phyloP scores from a whole-genome alignment of 2,797 vertebrate species.

The Prunella strophiata region DNA sequence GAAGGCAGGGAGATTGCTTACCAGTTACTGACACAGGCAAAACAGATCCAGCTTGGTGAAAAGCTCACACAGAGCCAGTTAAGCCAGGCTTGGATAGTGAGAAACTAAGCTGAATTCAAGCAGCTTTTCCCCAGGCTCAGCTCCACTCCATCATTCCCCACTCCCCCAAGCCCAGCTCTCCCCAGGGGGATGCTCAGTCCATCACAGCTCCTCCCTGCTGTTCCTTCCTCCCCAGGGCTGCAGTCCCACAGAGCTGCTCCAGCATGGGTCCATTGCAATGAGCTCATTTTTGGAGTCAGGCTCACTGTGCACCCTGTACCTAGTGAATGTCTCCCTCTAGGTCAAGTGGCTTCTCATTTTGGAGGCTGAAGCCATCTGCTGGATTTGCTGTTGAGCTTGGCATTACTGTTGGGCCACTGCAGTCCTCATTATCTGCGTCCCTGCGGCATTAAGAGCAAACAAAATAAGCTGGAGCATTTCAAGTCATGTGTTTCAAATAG shows the following conservation, averaged over 20 bases:
- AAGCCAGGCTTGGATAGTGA: not conserved
- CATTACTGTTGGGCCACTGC: not conserved
- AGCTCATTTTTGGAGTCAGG: not conserved
- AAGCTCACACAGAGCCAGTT: not conserved
- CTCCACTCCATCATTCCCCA: accelerated
- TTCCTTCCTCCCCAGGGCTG: not conserved
- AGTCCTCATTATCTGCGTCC: not conserved
- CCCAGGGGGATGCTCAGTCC: not conserved
- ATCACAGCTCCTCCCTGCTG: not conserved
- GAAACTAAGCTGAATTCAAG: not conserved
- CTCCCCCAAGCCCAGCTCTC: not conserved
- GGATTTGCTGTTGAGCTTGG: not conserved
- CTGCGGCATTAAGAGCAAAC: not conserved
- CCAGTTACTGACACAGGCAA: not conserved
- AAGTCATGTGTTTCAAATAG: not conserved
- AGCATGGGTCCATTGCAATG: accelerated
- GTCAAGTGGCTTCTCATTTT: not conserved
- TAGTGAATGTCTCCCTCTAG: not conserved
- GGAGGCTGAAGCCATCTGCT: not conserved
- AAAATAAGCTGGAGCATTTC: not conserved
- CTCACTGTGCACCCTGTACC: not conserved
- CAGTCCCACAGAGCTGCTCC: not conserved
- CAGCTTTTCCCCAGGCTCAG: not conserved
- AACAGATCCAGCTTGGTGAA: not conserved
- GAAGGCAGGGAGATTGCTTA: not conserved